Evolutionary conservation across 2,888 invertebrate species (phyloP), one percentile per base, ranked within the genome.

Genomic region (Pediacus dermestoides): DNA sequence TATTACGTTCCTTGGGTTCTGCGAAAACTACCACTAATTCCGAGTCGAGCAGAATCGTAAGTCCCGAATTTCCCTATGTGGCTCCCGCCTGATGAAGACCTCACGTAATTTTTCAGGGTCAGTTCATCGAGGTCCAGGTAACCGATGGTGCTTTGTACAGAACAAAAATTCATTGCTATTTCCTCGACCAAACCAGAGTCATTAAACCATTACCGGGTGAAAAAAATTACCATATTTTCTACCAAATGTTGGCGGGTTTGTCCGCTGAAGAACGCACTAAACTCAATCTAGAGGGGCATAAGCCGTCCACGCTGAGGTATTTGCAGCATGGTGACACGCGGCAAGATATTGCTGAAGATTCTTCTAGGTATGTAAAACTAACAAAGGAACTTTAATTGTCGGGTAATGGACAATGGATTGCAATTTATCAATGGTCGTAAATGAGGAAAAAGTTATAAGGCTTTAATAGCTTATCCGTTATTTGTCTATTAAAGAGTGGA

Each of bases 161-260:
- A 63, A 93, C 94, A 23, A 94, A 93, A 76, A 92, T 95, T 60
- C 93, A 94, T 70, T 93, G 93, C 70, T 93, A 93, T 70, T 93
- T 94, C 70, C 75, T 94, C 63, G 94, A 95, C 67, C 90, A 94
- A 73, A 90, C 89, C 32, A 80, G 94, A 45, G 92, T 94, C 35
- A 90, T 92, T 51, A 78, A 84, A 21, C 89, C 90, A 12, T 74
- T 88, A 55, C 78, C 85, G 9, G 83, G 84, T 61, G 94, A 94
- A 72, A 90, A 91, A 66, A 95, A 94, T 73, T 95, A 92, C 71
- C 93, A 95, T 69, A 92, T 95, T 59, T 95, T 95, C 74, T 95
- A 95, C 73, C 93, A 95, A 74, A 85, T 95, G 82, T 71, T 90
- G 34, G 91, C 92, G 10, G 94, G 95, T 0, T 76, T 95, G 14